Percentiles rank a stretch among this genome's conserved stretches.
Conservation (phyloP, 1,140 invertebrate genomes). For the Anthonomus grandis region DNA sequence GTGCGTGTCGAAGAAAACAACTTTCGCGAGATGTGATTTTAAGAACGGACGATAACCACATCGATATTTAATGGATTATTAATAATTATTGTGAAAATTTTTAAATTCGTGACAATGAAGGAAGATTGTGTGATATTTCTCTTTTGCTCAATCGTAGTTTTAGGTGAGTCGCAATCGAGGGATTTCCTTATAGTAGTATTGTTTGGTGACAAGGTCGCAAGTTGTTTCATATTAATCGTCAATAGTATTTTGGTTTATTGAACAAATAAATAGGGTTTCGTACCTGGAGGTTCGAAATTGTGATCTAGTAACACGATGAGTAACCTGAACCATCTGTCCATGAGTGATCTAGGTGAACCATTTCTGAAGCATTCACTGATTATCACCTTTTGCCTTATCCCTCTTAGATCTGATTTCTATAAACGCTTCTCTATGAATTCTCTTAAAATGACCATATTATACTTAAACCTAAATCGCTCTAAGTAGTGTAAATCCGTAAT, state of each 20-base stretch:
- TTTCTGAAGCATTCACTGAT: too few species aligned
- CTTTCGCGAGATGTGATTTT: conserved; percentile 20
- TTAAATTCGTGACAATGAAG: not conserved
- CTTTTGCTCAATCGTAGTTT: conserved; percentile 14
- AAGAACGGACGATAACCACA: not conserved
- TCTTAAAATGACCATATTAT: too few species aligned
- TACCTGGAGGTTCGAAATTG: not conserved
- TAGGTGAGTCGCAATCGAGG: not conserved
- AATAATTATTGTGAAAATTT: not conserved
- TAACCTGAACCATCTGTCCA: not conserved
- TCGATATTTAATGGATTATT: not conserved
- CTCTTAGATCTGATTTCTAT: too few species aligned
- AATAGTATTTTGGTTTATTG: not conserved
- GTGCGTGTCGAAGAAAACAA: conserved; percentile 13
- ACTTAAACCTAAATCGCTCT: too few species aligned
- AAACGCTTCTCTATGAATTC: too few species aligned
- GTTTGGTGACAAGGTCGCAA: not conserved
- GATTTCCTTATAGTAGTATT: not conserved
- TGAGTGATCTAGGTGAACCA: too few species aligned
- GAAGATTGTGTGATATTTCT: not conserved
- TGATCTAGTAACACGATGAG: not conserved
- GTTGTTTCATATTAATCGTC: not conserved
- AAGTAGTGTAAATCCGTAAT: too few species aligned
- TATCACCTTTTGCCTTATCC: too few species aligned
- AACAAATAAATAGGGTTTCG: not conserved